Evolutionary conservation across 2,888 invertebrate species (phyloP).

Genomic region (Himalopsyche kuldschensis): DNA sequence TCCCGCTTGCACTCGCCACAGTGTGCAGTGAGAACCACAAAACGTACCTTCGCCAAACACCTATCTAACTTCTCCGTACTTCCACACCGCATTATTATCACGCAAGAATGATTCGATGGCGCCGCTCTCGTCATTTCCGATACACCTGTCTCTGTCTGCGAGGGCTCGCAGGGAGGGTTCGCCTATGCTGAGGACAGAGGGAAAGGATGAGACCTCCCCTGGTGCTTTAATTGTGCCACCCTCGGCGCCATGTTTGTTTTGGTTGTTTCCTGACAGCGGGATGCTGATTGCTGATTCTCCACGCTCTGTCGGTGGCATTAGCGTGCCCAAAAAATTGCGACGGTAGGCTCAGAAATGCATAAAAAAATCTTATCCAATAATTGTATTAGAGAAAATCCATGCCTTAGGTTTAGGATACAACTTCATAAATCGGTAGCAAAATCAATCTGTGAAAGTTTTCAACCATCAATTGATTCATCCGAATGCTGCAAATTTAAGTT

Average conservation of each 20-base stretch:
- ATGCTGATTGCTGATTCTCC: constrained; percentile 29
- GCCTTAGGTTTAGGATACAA: too few species aligned
- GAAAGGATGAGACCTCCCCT: constrained; percentile 51
- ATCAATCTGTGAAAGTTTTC: too few species aligned
- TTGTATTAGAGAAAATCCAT: too few species aligned
- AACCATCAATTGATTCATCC: too few species aligned
- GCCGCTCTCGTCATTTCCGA: neutral
- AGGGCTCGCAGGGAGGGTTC: neutral
- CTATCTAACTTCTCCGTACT: neutral
- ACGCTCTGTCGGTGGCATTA: neutral
- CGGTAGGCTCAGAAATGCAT: too few species aligned
- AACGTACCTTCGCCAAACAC: neutral
- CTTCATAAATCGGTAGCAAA: too few species aligned
- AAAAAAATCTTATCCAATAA: too few species aligned
- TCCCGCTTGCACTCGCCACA: neutral
- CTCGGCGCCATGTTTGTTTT: constrained; percentile 49
- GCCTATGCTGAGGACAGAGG: neutral
- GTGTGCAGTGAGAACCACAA: neutral
- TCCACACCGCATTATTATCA: constrained; percentile 2
- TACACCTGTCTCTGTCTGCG: neutral
- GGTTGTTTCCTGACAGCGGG: constrained; percentile 21
- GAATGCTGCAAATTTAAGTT: too few species aligned
- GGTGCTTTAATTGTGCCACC: constrained; percentile 57
- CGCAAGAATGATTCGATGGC: neutral
- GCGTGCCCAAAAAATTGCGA: neutral